A percentile compares a stretch with the other conserved stretches of the same genome.
Evolutionary conservation across 30 jellyfish, hydroid and myxozoan genomes (phyloP).

Genomic region (Catostylus mosaicus): DNA sequence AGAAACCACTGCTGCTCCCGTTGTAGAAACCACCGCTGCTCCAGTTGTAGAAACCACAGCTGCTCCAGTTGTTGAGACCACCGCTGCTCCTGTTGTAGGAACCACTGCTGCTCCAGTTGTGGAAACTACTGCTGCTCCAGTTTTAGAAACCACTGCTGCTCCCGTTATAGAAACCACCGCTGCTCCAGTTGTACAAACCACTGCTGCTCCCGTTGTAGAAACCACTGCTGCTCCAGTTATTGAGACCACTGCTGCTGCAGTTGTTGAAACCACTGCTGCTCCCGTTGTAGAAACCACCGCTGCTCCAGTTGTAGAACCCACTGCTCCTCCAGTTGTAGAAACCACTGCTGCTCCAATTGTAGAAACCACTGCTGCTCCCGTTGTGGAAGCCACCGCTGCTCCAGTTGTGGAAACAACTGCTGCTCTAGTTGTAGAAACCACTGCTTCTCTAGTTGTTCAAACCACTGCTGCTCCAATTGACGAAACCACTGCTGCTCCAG

Average conservation of each 20-base stretch:
- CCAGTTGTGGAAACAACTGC: background rate
- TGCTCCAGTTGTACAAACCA: slow-evolving; percentile 34
- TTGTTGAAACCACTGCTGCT: slow-evolving; percentile 12
- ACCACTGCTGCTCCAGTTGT: slow-evolving; percentile 11
- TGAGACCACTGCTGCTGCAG: slow-evolving; percentile 16
- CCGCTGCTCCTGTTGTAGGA: slow-evolving; percentile 11
- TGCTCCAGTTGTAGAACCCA: slow-evolving; percentile 1
- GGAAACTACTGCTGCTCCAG: slow-evolving; percentile 11
- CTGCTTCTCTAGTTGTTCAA: slow-evolving; percentile 6
- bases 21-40: slow-evolving; percentile 22
- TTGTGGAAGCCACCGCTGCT: slow-evolving; percentile 29
- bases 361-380: slow-evolving; percentile 21
- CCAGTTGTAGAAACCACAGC: slow-evolving; percentile 34
- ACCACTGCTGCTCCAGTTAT: slow-evolving; percentile 7
- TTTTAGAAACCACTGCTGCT: background rate
- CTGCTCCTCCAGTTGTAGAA: slow-evolving; percentile 15
- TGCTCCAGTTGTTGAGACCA: slow-evolving; percentile 18
- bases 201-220: slow-evolving; percentile 16
- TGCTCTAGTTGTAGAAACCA: slow-evolving; percentile 15
- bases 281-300: slow-evolving; percentile 7
- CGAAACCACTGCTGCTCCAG: slow-evolving; percentile 18
- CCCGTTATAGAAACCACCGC: slow-evolving; percentile 3
- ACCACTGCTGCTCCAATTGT: slow-evolving; percentile 7
- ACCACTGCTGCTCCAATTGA: slow-evolving; percentile 4
- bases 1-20: background rate